phyloP scores from a whole-genome alignment of 2,888 invertebrate species.

The Cyclophora albipunctata region DNA sequence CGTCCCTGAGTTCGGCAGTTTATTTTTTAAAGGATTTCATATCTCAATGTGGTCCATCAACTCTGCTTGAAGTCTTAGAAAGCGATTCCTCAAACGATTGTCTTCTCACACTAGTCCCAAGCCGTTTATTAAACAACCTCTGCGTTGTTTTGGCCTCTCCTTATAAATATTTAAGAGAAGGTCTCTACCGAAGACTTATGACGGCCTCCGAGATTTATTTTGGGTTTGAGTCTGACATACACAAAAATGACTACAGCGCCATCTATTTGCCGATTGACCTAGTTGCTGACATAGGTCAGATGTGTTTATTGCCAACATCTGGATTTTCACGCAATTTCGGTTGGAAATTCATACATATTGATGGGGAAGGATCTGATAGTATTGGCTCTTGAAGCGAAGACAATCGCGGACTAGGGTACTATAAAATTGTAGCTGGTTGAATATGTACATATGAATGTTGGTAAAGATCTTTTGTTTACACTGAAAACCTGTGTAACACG shows the following conservation, averaged over 20 bases:
- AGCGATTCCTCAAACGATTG: conserved; percentile 10
- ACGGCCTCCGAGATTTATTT: conserved; percentile 50
- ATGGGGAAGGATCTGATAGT: conserved; percentile 4
- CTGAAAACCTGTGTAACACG: too few relatives aligned
- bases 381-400: neutral
- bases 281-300: conserved; percentile 61
- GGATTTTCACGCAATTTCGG: conserved; percentile 40
- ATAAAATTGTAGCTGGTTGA: too few relatives aligned
- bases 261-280: conserved; percentile 41
- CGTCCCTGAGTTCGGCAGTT: too few relatives aligned
- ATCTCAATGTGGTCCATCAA: too few relatives aligned
- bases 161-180: conserved; percentile 52
- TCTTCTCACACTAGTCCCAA: conserved; percentile 7
- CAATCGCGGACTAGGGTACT: too few relatives aligned
- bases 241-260: conserved; percentile 44
- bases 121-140: conserved; percentile 21
- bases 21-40: too few relatives aligned
- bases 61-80: conserved; percentile 1
- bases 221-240: conserved; percentile 34
- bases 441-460: too few relatives aligned
- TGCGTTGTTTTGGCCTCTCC: conserved; percentile 32
- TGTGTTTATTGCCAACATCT: conserved; percentile 27
- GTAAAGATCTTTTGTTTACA: too few relatives aligned
- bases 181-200: conserved; percentile 43
- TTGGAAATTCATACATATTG: conserved; percentile 53